phyloP scores from a whole-genome alignment of 2,113 vertebrate species.

The Phalacrocorax aristotelis region DNA sequence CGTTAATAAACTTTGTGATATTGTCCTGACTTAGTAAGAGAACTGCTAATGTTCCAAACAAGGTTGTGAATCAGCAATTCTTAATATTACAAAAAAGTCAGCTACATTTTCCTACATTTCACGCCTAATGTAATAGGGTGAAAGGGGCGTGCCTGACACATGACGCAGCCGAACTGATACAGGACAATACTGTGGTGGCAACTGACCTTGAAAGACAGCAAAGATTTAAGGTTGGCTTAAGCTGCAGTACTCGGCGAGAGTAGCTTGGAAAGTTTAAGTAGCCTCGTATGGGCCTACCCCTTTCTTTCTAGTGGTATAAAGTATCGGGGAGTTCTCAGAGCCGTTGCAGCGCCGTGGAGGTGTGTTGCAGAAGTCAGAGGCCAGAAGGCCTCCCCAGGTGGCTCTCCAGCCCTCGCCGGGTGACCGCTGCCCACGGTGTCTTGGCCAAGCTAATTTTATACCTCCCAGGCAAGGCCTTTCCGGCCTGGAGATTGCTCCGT shows the following conservation, averaged over 20 bases:
- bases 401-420: not conserved
- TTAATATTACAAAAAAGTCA: constrained; percentile 10
- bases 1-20: constrained; percentile 26
- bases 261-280: not conserved
- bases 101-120: not conserved
- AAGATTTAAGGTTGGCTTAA: not conserved
- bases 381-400: not conserved
- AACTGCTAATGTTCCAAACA: constrained; percentile 13
- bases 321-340: not conserved
- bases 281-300: not conserved
- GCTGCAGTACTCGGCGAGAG: not conserved
- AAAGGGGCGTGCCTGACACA: not conserved
- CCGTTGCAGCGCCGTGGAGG: not conserved
- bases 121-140: not conserved
- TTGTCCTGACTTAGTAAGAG: not conserved
- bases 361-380: not conserved
- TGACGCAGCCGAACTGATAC: not conserved
- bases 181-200: not conserved
- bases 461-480: not conserved
- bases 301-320: not conserved
- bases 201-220: not conserved
- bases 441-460: not conserved
- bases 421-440: not conserved
- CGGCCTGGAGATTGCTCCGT: not conserved
- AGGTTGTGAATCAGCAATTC: constrained; percentile 54